Conservation (phyloP, 2,113 vertebrate species). For the Camelus dromedarius region DNA sequence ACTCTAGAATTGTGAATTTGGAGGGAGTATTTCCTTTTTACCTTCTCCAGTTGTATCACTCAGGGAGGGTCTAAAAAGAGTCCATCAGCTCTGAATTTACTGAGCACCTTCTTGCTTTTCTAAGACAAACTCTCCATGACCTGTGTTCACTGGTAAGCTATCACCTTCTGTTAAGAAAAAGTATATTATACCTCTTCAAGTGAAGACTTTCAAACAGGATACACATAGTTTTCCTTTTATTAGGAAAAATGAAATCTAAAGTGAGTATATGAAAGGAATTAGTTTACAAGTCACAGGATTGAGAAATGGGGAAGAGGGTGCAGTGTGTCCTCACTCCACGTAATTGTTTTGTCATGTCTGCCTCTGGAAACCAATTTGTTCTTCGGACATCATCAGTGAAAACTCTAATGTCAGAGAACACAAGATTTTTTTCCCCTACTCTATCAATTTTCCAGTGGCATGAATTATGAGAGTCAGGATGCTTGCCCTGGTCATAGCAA, state of each 20-base stretch:
- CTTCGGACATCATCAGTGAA: conserved; percentile 55
- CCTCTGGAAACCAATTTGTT: conserved; percentile 58
- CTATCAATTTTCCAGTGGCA: conserved; percentile 58
- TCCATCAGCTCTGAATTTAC: background rate
- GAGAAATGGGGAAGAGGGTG: background rate
- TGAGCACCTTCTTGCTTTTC: background rate
- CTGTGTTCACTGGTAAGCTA: background rate
- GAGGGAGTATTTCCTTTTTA: background rate
- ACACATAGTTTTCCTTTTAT: background rate
- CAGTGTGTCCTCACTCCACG: background rate
- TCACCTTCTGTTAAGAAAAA: background rate
- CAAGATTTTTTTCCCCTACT: background rate
- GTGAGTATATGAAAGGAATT: background rate
- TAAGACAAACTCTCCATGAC: background rate
- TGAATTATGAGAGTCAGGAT: conserved; percentile 71
- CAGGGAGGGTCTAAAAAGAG: background rate
- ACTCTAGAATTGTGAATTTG: background rate
- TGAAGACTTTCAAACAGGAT: background rate
- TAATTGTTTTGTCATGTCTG: conserved; percentile 51
- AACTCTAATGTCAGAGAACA: conserved; percentile 52
- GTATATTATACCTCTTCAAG: background rate
- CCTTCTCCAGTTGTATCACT: background rate
- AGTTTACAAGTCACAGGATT: background rate
- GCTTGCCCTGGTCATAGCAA: conserved; percentile 51
- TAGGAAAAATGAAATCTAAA: background rate